Conservation (phyloP, 2,888 invertebrate species). For the Deilephila porcellus region DNA sequence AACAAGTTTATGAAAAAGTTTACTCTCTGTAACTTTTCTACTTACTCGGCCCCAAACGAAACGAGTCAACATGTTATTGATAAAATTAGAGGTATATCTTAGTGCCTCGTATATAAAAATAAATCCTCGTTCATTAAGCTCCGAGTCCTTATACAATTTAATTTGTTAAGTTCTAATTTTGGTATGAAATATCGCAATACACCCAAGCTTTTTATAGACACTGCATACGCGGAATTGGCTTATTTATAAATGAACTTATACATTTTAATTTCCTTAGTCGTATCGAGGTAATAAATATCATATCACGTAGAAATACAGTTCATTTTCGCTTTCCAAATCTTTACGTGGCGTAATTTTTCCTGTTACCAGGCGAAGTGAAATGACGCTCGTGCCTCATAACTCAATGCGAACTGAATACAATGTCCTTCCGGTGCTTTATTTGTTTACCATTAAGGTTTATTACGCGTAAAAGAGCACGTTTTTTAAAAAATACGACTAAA, state of each 20-base stretch:
- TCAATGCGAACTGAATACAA: slow-evolving; percentile 24
- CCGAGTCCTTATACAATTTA: too few species aligned
- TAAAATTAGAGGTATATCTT: not conserved
- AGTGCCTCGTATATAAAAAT: too few species aligned
- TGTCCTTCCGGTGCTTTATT: slow-evolving; percentile 25
- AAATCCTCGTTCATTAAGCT: too few species aligned
- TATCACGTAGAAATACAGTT: not conserved
- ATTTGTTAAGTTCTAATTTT: not conserved
- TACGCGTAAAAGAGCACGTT: slow-evolving; percentile 9
- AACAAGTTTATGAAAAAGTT: slow-evolving; percentile 12
- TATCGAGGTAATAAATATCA: not conserved
- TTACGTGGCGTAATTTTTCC: slow-evolving; percentile 7
- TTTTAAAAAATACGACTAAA: slow-evolving; percentile 4
- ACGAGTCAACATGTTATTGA: not conserved
- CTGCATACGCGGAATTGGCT: not conserved
- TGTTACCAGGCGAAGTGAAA: slow-evolving; percentile 11
- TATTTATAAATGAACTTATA: not conserved
- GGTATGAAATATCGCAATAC: not conserved
- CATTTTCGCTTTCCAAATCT: not conserved
- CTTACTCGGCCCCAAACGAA: not conserved
- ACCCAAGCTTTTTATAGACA: not conserved
- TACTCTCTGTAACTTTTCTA: too few species aligned
- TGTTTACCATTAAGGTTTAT: slow-evolving; percentile 24
- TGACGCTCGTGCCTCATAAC: slow-evolving; percentile 17
- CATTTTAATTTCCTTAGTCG: not conserved